A percentile compares a stretch with the other conserved stretches of the same genome.
Evolutionary conservation across 2,888 invertebrate genomes (phyloP).

Genomic region (Tubiluchus corallicola): DNA sequence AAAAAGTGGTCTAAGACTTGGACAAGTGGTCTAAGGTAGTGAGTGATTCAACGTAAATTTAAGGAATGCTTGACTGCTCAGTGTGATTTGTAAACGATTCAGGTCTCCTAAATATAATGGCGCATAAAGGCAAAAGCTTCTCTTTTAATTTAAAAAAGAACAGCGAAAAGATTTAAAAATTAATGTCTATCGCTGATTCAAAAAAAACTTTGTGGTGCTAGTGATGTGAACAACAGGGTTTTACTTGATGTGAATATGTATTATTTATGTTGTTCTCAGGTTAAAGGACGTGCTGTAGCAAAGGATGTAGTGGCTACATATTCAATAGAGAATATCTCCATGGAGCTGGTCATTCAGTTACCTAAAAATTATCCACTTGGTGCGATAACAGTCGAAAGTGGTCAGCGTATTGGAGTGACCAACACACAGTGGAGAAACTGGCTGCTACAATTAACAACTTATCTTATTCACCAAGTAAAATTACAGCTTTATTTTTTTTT

Average conservation of each 20-base stretch:
- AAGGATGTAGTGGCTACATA: constrained; percentile 63
- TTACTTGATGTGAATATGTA: constrained; percentile 5
- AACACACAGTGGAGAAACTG: constrained; percentile 50
- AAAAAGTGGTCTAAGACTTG: constrained; percentile 10
- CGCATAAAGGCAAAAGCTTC: no score
- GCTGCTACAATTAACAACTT: constrained; percentile 62
- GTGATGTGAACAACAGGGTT: no score
- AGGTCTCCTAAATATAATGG: no score
- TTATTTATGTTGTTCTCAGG: constrained; percentile 30
- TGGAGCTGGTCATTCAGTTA: constrained; percentile 57
- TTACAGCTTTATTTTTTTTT: neutral
- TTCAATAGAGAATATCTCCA: constrained; percentile 54
- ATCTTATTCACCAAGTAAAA: constrained; percentile 62
- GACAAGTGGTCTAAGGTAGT: constrained; percentile 18
- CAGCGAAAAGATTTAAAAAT: no score
- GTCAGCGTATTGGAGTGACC: constrained; percentile 42
- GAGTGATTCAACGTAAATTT: constrained; percentile 16
- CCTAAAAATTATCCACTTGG: constrained; percentile 68
- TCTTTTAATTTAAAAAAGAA: no score
- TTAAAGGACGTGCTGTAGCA: constrained; percentile 48
- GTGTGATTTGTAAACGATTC: no score
- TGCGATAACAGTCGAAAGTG: constrained; percentile 44
- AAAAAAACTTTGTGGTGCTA: no score
- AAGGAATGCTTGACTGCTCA: no score
- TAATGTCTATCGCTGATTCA: no score